These are phyloP conservation scores for Patiria pectinifera DNA, from an alignment of 53 echinoderm and acorn worm species.

Conservation along the genomic window DNA sequence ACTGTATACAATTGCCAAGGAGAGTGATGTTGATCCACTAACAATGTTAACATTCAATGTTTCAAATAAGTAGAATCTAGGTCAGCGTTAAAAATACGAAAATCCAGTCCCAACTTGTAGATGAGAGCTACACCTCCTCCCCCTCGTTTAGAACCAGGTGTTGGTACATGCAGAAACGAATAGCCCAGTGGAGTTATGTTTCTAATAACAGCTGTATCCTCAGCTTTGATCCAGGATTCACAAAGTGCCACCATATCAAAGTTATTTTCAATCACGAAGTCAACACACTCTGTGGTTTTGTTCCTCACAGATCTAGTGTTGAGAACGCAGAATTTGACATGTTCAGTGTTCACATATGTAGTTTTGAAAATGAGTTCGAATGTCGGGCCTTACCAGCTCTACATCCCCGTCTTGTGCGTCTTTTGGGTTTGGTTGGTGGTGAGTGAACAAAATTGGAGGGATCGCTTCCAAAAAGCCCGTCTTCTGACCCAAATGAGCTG, in stretches of 20 bases:
- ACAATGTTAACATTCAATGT: not conserved
- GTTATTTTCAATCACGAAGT: conserved; percentile 48
- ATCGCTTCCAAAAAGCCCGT: no score
- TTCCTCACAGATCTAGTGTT: conserved; percentile 42
- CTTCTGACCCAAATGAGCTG: no score
- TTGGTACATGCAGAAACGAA: conserved; percentile 10
- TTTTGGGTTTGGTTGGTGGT: not conserved
- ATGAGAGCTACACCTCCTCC: conserved; percentile 25
- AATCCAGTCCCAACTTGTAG: conserved; percentile 42
- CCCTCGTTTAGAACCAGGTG: no score
- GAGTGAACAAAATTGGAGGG: no score
- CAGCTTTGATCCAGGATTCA: conserved; percentile 46
- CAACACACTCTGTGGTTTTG: conserved; percentile 51
- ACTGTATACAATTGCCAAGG: conserved; percentile 26
- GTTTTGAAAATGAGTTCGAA: not conserved
- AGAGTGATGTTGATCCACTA: not conserved
- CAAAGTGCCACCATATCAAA: conserved; percentile 51
- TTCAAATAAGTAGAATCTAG: conserved; percentile 13
- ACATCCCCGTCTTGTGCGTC: conserved; percentile 3
- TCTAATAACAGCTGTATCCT: conserved; percentile 33
- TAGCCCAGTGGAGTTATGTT: conserved; percentile 46
- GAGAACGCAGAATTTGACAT: conserved; percentile 24
- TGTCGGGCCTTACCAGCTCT: not conserved
- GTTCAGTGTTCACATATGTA: not conserved
- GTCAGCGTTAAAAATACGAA: not conserved